Evolutionary conservation across 2,113 vertebrate species (phyloP).

Genomic region (Varanus salvator): DNA sequence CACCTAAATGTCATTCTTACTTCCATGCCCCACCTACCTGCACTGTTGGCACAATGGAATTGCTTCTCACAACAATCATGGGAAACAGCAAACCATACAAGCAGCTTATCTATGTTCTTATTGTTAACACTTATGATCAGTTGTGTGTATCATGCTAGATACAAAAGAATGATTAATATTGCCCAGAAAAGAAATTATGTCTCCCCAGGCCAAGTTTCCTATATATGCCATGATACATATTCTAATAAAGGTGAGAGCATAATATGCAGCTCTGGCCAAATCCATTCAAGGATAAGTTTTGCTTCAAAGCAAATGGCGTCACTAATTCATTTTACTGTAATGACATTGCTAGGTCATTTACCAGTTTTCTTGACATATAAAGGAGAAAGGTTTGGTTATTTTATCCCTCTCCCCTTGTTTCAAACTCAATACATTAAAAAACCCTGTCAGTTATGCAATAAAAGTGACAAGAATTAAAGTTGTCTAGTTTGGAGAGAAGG

Average conservation of each 20-base stretch:
- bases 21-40: background rate
- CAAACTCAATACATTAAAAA: background rate
- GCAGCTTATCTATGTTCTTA: background rate
- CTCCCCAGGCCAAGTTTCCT: constrained; percentile 10
- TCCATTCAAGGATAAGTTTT: constrained; percentile 37
- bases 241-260: constrained; percentile 44
- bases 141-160: background rate
- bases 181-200: constrained; percentile 5
- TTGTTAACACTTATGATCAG: background rate
- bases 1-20: background rate
- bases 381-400: background rate
- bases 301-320: constrained; percentile 23
- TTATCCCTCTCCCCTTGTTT: background rate
- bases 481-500: background rate
- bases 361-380: constrained; percentile 16
- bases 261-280: constrained; percentile 32
- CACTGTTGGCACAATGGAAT: background rate
- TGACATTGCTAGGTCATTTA: constrained; percentile 30
- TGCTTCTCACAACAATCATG: background rate
- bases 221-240: constrained; percentile 21
- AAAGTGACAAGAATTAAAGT: background rate
- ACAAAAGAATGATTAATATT: constrained; percentile 13
- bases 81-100: background rate
- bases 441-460: constrained; percentile 33
- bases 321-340: constrained; percentile 49